Percentiles rank a stretch among this genome's conserved stretches.
These are phyloP conservation scores for Petrolisthes cinctipes DNA, from an alignment of 2,888 invertebrate genomes.

Conservation along the genomic window DNA sequence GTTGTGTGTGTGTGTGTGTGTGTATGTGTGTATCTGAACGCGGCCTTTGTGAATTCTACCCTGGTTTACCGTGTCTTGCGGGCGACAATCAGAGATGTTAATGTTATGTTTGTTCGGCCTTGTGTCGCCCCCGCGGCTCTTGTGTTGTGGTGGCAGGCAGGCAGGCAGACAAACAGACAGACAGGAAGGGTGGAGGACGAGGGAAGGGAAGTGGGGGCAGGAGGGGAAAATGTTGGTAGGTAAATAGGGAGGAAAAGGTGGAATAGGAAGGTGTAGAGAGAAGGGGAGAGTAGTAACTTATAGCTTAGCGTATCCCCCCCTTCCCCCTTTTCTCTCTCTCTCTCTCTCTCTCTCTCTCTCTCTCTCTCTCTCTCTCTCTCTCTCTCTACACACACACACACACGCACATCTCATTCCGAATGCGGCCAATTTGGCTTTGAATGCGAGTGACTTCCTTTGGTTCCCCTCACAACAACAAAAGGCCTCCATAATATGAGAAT, in stretches of 20 bases:
- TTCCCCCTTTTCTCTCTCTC: constrained; percentile 13
- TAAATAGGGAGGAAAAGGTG: background rate
- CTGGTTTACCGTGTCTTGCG: constrained; percentile 42
- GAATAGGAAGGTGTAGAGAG: background rate
- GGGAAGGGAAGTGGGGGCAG: background rate
- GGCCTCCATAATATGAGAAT: too few species aligned
- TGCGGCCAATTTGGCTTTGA: too few species aligned
- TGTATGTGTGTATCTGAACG: too few species aligned
- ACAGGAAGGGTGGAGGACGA: background rate
- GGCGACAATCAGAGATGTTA: constrained; percentile 54
- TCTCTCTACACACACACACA: too few species aligned
- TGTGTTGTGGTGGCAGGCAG: background rate
- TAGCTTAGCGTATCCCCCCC: background rate
- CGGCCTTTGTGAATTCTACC: constrained; percentile 57
- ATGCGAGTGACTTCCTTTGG: too few species aligned
- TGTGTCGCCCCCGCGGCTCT: constrained; percentile 21
- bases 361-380: constrained; percentile 26
- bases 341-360: constrained; percentile 26
- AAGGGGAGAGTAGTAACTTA: constrained; percentile 8
- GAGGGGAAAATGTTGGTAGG: background rate
- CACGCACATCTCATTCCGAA: too few species aligned
- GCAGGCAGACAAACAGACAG: too few species aligned
- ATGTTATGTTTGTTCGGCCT: constrained; percentile 53
- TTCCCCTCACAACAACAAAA: too few species aligned
- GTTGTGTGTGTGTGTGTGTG: too few species aligned